Conservation (phyloP, 2,797 vertebrate species). For the Acipenser ruthenus region DNA sequence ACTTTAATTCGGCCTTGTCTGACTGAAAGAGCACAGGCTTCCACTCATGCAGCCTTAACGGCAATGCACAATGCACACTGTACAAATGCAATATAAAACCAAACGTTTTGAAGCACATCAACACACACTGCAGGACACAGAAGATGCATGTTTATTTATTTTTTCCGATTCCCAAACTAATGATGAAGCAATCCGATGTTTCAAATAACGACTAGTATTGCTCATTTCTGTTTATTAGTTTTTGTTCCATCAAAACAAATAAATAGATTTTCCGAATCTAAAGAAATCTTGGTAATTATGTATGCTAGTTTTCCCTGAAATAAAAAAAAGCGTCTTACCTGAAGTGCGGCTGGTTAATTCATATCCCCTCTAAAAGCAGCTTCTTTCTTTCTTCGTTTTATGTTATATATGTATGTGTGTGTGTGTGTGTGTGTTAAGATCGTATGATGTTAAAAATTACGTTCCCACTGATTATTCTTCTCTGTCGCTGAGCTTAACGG, state of each 20-base stretch:
- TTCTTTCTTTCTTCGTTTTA: no score
- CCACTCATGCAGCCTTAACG: not conserved
- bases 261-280: conserved; percentile 22
- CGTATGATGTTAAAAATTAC: not conserved
- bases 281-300: conserved; percentile 11
- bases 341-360: conserved; percentile 24
- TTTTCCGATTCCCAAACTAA: no score
- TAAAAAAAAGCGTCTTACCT: conserved; percentile 29
- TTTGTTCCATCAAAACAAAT: conserved; percentile 24
- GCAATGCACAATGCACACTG: not conserved
- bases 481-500: conserved; percentile 27
- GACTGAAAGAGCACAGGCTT: not conserved
- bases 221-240: no score
- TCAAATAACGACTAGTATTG: no score
- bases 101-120: conserved; percentile 11
- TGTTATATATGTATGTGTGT: no score
- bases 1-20: conserved; percentile 1
- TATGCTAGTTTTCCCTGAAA: conserved; percentile 10
- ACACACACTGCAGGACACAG: not conserved
- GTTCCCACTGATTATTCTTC: conserved; percentile 18
- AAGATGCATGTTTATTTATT: no score
- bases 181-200: no score
- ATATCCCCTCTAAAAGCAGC: conserved; percentile 12
- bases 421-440: no score
- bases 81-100: not conserved